Conservation (phyloP, 2,888 invertebrate genomes). For the Lydus trimaculatus region DNA sequence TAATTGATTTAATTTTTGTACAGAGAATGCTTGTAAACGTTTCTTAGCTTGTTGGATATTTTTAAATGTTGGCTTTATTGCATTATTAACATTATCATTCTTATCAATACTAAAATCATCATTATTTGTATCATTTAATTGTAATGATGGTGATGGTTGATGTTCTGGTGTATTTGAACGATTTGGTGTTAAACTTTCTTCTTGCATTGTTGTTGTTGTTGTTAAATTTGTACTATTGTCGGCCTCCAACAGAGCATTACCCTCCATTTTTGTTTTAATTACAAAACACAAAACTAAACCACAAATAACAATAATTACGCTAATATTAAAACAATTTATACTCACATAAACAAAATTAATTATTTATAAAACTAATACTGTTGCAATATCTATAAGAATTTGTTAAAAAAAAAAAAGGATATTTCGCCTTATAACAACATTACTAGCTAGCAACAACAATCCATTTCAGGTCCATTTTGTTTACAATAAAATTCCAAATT, state of each 20-base stretch:
- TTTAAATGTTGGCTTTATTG: conserved; percentile 40
- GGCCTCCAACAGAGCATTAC: not conserved
- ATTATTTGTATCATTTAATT: not conserved
- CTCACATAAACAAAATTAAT: not conserved
- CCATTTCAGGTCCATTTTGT: not conserved
- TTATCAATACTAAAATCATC: conserved; percentile 14
- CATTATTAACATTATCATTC: conserved; percentile 15
- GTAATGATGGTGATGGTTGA: not conserved
- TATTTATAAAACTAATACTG: not conserved
- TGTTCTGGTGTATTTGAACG: not conserved
- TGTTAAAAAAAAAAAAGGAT: not conserved
- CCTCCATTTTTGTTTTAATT: conserved; percentile 19
- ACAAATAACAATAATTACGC: not conserved
- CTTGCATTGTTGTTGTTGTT: too few species aligned
- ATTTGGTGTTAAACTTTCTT: not conserved
- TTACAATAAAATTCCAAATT: not conserved
- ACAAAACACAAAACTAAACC: not conserved
- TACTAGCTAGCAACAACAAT: not conserved
- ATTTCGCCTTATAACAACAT: not conserved
- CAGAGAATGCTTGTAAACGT: conserved; percentile 53
- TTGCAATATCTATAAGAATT: not conserved
- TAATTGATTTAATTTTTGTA: conserved; percentile 34
- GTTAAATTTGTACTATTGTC: not conserved
- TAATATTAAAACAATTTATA: not conserved
- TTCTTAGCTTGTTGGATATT: conserved; percentile 52